Base-by-base conservation (phyloP, 2,888 invertebrate genomes). In the Arenicola marina region DNA sequence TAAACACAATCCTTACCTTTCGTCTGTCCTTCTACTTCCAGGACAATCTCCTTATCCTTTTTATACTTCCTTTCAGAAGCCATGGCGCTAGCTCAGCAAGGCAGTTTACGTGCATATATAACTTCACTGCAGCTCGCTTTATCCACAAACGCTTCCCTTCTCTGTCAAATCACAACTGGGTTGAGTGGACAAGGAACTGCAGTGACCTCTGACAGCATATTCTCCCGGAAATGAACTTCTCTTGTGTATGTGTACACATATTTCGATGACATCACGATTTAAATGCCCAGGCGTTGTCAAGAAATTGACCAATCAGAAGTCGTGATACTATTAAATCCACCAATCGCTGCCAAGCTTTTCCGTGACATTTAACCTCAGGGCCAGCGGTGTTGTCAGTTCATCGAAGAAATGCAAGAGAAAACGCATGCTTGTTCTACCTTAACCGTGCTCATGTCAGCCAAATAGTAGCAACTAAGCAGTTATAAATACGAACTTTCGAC, bases 41-140 rank as follows among this genome's bases (percentile, higher is more conserved):
- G n/a, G 4, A 68, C 59, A 33, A 69, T 61, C 51, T 69, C 69
- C 46, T 69, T 69, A 44, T 69, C 69, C 55, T 69, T 69, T 45
- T 56, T 48, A 31, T 58, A 62, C 32, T 59, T 62, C 58, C 59
- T 65, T 43, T 65, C 65, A n/a, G 58, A 33, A 24, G 61, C 65
- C 65, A 61, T 61, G 21, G 28, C 26, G 48, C 48, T 24, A 7
- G 24, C 11, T 48, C 18, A 38, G 18, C 11, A 38, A 38, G 18
- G 11, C 38, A 18, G 11, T 38, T 38, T 38, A 11, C 18, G 18
- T 38, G 11, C 38, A 15, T 38, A 15, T 11, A 38, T 15, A 11
- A 18, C 11, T 11, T 38, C 11, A 15, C 38, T 15, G 11, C 11
- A 38, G 18, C 38, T 11, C 11, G 11, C 11, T 15, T 15, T 38